Percentiles rank a stretch among this genome's conserved stretches.
phyloP scores from a whole-genome alignment of 2,113 vertebrate species.

The Aldabrachelys gigantea region DNA sequence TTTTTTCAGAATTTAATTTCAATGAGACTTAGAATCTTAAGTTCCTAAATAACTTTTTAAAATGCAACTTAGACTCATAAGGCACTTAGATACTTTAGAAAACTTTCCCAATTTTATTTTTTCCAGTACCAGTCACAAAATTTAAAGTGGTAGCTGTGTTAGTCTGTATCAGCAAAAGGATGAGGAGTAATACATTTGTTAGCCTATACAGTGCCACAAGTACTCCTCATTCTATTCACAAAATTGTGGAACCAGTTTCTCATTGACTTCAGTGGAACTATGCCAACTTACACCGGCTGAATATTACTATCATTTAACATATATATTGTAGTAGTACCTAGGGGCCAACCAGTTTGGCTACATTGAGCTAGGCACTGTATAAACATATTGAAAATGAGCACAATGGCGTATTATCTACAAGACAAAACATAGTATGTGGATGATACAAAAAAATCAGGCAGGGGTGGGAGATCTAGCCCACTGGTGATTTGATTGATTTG shows the following conservation, averaged over 20 bases:
- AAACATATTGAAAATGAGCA: not conserved
- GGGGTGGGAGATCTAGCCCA: not conserved
- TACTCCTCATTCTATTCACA: not conserved
- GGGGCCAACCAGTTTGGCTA: not conserved
- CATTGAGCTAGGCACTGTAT: not conserved
- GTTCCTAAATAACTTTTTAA: not conserved
- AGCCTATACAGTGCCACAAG: too few species aligned
- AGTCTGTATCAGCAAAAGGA: too few species aligned
- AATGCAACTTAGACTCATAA: not conserved
- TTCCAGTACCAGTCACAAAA: not conserved
- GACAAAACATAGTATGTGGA: not conserved
- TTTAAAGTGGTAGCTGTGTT: too few species aligned
- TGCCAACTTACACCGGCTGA: not conserved
- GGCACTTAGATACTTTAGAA: not conserved
- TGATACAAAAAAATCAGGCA: not conserved
- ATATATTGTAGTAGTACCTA: not conserved
- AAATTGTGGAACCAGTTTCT: not conserved
- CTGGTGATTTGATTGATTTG: not conserved
- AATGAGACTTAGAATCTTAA: not conserved
- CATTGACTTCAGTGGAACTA: rapidly evolving
- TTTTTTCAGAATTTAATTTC: not conserved
- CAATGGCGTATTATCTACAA: not conserved
- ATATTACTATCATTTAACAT: not conserved
- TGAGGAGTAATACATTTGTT: too few species aligned
- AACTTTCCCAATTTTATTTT: not conserved